Conservation (phyloP, 2,888 invertebrate species). For the Pycnomerus fuliginosus region DNA sequence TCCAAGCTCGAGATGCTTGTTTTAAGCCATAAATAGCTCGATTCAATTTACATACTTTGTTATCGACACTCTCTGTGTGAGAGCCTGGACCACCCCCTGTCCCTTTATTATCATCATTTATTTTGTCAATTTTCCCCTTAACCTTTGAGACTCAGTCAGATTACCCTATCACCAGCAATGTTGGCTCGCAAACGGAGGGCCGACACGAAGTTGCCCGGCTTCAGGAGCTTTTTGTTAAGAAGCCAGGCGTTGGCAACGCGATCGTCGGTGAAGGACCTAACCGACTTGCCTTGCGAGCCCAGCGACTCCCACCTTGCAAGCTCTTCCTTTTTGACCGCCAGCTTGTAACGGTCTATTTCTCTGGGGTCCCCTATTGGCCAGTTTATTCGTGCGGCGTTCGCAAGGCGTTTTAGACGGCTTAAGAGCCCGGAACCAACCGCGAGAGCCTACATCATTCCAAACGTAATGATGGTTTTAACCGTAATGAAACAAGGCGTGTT, state of each 20-base stretch:
- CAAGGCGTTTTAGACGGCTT: conserved; percentile 29
- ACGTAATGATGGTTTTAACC: too few relatives aligned
- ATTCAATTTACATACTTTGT: neutral
- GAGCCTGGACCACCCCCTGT: too few relatives aligned
- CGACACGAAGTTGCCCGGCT: conserved; percentile 35
- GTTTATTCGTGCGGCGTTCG: conserved; percentile 22
- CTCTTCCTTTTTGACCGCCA: conserved; percentile 28
- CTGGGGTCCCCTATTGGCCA: conserved; percentile 26
- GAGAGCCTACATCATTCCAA: neutral
- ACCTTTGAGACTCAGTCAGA: too few relatives aligned
- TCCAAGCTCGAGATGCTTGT: neutral
- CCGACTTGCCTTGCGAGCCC: conserved; percentile 35
- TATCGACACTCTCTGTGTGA: too few relatives aligned
- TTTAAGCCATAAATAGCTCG: neutral
- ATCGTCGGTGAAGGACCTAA: conserved; percentile 29
- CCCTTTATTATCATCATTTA: too few relatives aligned
- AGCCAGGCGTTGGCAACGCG: conserved; percentile 35
- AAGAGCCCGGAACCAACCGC: neutral
- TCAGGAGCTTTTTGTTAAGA: conserved; percentile 29
- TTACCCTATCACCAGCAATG: conserved; percentile 31
- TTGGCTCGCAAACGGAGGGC: conserved; percentile 39
- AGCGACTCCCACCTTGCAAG: conserved; percentile 32
- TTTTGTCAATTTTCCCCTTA: too few relatives aligned
- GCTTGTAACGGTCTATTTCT: conserved; percentile 15
- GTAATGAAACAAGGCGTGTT: too few relatives aligned